Base-by-base conservation (phyloP, 2,888 invertebrate genomes). In the Sialis lutaria region DNA sequence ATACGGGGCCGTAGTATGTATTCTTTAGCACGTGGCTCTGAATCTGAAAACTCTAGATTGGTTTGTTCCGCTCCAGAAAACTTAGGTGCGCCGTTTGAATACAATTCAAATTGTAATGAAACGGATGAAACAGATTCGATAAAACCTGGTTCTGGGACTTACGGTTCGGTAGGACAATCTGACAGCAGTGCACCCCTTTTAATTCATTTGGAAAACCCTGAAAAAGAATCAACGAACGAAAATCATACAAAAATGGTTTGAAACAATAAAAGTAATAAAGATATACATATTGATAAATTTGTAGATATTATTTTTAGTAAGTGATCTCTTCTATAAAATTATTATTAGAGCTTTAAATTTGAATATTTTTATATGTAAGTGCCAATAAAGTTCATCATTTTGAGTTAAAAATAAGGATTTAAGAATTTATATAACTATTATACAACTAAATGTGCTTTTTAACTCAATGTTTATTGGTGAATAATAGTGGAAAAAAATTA, bases 1-100 rank as follows among this genome's bases (percentile, higher is more conserved):
- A 76, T 87, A 52, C 72, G 86, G 46, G 85, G 86, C n/a, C 77
- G 82, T 53, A 77, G 76, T 44, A 77, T 75, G 65, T 85, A 85
- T 63, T 79, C 79, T 53, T 74, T 84, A 63, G 69, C 84, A 1
- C 74, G 82, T 53, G 82, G 82, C 1, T 74, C 69, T 43, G 79
- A 79, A 53, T 62, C 56, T 52, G 47, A 42, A 34, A 47, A 47
- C 35, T 32, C 42, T 22, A 13, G 47, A 31, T 42, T 47, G n/a
- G 47, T 42, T 6, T 34, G 35, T 35, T 47, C 47, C 1, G 47
- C 47, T n/a, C 47, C 47, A 4, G 47, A 47, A 34, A 34, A 33
- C 30, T 30, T 47, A 31, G 42, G 42, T 35, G 22, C 32, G n/a
- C 33, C n/a, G 8, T 47, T 42, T 9, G 32, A 42, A 12, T 33